Conservation (phyloP, 2,113 vertebrate species). For the Scomber japonicus region DNA sequence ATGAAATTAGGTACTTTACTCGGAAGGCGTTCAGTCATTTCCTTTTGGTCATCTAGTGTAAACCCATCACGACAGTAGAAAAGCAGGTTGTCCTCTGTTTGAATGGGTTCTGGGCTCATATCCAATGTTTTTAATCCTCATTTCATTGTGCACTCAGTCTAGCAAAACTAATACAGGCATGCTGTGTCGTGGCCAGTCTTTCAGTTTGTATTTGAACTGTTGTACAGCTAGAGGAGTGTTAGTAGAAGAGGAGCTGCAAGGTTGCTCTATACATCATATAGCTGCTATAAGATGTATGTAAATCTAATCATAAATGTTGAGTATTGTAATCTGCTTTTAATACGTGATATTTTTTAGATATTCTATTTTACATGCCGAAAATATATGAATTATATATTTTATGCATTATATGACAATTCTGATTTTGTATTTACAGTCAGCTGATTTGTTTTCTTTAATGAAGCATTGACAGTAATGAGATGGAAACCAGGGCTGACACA, state of each 20-base stretch:
- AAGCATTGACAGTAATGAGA: conserved; percentile 1
- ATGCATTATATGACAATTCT: background rate
- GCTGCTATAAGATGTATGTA: conserved; percentile 11
- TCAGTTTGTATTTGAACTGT: conserved; percentile 55
- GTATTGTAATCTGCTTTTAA: background rate
- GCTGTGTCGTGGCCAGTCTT: conserved; percentile 63
- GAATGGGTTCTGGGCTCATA: conserved; percentile 73
- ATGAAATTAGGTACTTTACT: conserved; percentile 31
- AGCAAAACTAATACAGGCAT: conserved; percentile 68
- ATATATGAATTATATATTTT: no score
- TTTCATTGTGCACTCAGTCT: conserved; percentile 79
- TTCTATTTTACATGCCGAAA: no score
- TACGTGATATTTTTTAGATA: background rate
- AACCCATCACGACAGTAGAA: conserved; percentile 39
- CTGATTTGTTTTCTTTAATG: background rate
- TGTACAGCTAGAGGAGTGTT: conserved; percentile 47
- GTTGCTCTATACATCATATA: background rate
- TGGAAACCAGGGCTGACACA: background rate
- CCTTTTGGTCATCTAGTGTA: conserved; percentile 39
- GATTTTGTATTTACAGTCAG: background rate
- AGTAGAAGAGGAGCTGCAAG: background rate
- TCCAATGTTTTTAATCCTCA: conserved; percentile 80
- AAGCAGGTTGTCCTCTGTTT: conserved; percentile 64
- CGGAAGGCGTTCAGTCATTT: conserved; percentile 9
- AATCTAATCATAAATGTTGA: background rate